Percentiles rank a stretch among this genome's conserved stretches.
Evolutionary conservation across 2,113 vertebrate species (phyloP).

Genomic region (Phodopus roborovskii): DNA sequence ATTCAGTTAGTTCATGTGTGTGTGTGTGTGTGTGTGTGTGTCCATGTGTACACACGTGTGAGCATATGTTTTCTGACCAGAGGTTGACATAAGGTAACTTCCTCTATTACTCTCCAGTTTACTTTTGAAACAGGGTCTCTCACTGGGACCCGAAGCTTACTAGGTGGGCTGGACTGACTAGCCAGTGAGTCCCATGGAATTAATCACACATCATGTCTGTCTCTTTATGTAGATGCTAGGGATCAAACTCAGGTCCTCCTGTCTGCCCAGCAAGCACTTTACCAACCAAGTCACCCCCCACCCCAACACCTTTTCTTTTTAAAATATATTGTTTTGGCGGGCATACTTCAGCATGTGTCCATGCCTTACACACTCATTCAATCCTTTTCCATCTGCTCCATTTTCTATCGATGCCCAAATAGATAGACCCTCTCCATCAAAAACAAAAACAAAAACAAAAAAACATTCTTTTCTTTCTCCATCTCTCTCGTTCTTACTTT

Average conservation of each 20-base stretch:
- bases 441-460: not conserved
- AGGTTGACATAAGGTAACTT: not conserved
- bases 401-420: not conserved
- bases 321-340: not conserved
- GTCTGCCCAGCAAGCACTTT: not conserved
- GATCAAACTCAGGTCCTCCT: not conserved
- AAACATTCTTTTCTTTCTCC: not conserved
- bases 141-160: not conserved
- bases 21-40: no score
- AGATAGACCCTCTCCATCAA: not conserved
- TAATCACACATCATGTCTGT: not conserved
- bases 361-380: not conserved
- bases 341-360: not conserved
- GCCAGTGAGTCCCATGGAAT: not conserved
- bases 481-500: not conserved
- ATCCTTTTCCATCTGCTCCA: not conserved
- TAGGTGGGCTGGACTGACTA: not conserved
- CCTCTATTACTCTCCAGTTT: not conserved
- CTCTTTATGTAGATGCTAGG: not conserved
- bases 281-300: not conserved
- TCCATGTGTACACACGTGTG: not conserved
- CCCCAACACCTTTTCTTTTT: conserved; percentile 16
- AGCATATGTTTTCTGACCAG: not conserved
- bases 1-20: not conserved
- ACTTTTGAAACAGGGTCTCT: not conserved